A percentile compares a stretch with the other conserved stretches of the same genome.
phyloP scores from a whole-genome alignment of 2,797 vertebrate genomes.

The Alcedo quadribrachys region DNA sequence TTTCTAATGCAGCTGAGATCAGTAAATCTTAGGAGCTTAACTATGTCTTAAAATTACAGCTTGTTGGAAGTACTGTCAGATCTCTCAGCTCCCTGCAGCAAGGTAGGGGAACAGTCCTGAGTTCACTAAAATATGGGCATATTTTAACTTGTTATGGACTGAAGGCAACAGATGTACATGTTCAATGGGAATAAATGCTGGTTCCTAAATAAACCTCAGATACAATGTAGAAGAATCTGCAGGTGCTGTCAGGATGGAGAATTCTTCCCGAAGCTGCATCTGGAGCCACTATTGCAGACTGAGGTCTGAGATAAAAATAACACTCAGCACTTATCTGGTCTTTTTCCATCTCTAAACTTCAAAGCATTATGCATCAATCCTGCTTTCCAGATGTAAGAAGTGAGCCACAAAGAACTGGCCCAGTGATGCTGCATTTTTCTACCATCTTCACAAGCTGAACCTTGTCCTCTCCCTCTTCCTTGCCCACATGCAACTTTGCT shows the following conservation, averaged over 20 bases:
- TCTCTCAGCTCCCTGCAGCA: rapidly evolving
- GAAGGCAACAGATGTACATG: not conserved
- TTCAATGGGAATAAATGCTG: not conserved
- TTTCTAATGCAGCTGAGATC: not conserved
- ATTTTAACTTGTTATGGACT: not conserved
- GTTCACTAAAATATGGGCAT: not conserved
- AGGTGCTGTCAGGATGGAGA: slow-evolving; percentile 20
- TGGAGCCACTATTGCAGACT: not conserved
- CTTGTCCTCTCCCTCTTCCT: not conserved
- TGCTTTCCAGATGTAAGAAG: not conserved
- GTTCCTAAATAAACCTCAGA: slow-evolving; percentile 7
- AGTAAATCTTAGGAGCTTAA: not conserved
- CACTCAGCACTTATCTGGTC: not conserved
- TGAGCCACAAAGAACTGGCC: not conserved
- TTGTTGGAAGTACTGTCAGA: not conserved
- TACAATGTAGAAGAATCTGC: not conserved
- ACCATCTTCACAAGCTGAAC: not conserved
- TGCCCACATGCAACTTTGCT: not conserved
- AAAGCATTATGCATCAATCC: not conserved
- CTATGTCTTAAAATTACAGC: not conserved
- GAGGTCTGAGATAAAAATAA: slow-evolving; percentile 40
- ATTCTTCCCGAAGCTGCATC: slow-evolving; percentile 26
- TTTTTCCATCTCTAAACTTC: slow-evolving; percentile 8
- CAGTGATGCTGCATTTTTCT: not conserved
- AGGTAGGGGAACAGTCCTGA: not conserved